phyloP scores from a whole-genome alignment of 2,113 vertebrate species.

The Gambusia holbrooki region DNA sequence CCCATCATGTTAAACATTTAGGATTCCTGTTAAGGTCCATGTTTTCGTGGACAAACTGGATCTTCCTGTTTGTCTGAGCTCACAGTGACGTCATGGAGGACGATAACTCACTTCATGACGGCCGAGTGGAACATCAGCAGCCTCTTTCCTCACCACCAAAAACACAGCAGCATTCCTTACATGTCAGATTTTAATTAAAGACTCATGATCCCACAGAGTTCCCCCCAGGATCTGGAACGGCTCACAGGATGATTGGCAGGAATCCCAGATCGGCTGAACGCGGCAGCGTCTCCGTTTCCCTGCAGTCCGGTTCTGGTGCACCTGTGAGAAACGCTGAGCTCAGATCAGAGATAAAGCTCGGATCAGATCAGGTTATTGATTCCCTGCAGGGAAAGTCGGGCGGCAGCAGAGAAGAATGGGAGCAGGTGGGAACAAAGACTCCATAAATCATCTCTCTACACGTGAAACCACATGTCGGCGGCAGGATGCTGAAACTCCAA shows the following conservation, averaged over 20 bases:
- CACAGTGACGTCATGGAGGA: background rate
- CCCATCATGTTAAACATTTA: background rate
- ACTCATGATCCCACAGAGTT: slow-evolving; percentile 17
- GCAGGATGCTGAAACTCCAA: background rate
- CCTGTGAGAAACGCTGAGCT: background rate
- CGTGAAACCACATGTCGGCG: background rate
- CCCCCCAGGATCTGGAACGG: slow-evolving; percentile 28
- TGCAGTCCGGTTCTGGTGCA: no score
- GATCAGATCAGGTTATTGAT: slow-evolving; percentile 4
- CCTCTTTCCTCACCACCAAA: slow-evolving; percentile 6
- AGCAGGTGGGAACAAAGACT: slow-evolving; percentile 3
- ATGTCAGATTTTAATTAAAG: slow-evolving; percentile 32
- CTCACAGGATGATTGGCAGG: slow-evolving; percentile 17
- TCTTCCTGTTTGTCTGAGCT: background rate
- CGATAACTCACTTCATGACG: background rate
- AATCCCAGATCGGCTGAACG: slow-evolving; percentile 23
- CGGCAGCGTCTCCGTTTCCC: background rate
- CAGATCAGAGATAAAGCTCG: background rate
- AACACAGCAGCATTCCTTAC: slow-evolving; percentile 24
- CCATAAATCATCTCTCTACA: background rate
- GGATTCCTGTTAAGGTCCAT: background rate
- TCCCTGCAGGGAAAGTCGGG: slow-evolving; percentile 8
- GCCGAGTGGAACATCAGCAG: slow-evolving; percentile 1
- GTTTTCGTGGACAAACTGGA: background rate
- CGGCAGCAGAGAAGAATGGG: slow-evolving; percentile 6